Base-by-base conservation (phyloP, 2,797 vertebrate species). In the Arnoldichthys spilopterus region DNA sequence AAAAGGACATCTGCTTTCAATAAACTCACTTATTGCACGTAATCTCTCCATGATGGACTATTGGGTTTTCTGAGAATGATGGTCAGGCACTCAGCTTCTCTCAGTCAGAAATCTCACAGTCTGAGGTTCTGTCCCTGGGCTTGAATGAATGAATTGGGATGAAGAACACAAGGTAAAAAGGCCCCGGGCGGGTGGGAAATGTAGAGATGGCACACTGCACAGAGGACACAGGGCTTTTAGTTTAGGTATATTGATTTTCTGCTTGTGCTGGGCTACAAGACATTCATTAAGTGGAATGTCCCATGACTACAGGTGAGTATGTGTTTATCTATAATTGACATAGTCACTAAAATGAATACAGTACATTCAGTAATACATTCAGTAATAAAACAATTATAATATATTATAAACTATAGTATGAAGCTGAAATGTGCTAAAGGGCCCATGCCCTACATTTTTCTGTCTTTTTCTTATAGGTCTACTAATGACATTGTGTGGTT, bases 1-100 rank as follows among this genome's bases (percentile, higher is more conserved):
- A 79, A 82, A 75, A 71, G 24, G 59, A 54, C 81, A 79, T 82
- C 76, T 79, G 81, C 81, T 76, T 79, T 69, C 72, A 82, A 79
- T 79, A 79, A 78, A 40, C 26, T 64, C 2, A 7, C 47, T 82
- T 82, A 78, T 70, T 70, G 78, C 76, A 74, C 49, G 51, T 82
- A 74, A 75, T 82, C 81, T 75, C 32, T 15, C 30, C 54, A 70
- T 74, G 61, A 58, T 74, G 76, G 70, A 40, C 62, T 69, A 74
- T 13, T 0, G 66, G 43, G 72, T 56, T 64, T 82, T 82, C 81
- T 71, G 58, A 76, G 81, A 82, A 82, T 64, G 49, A 51, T 22
- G 64, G 24, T 74, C 63, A 49, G 43, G 67, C 71, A 71, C 40
- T 32, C 34, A 16, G 11, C 62, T 43, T 3, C 64, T 62, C 56